These are phyloP conservation scores for Hippocampus zosterae DNA, from an alignment of 2,113 vertebrate genomes.

Conservation along the genomic window DNA sequence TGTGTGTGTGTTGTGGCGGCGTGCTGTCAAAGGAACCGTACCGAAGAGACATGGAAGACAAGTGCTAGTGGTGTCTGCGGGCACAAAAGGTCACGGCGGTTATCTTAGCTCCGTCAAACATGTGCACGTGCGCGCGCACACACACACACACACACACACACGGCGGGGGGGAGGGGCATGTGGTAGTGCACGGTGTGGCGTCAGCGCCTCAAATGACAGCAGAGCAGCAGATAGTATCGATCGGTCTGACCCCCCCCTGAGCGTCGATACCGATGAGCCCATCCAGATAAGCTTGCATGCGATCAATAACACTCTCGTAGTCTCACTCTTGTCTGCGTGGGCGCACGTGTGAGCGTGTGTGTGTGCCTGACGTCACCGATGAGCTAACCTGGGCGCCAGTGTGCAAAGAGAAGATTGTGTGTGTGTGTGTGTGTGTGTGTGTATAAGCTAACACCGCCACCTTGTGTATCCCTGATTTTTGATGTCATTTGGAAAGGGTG, in stretches of 20 bases:
- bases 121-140: background rate
- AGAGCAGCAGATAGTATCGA: slow-evolving; percentile 65
- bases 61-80: background rate
- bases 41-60: slow-evolving; percentile 34
- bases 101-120: background rate
- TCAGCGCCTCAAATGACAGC: slow-evolving; percentile 65
- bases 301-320: slow-evolving; percentile 53
- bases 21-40: slow-evolving; percentile 24
- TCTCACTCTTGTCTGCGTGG: slow-evolving; percentile 6
- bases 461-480: no score
- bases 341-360: background rate
- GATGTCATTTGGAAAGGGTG: no score
- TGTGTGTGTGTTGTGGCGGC: slow-evolving; percentile 18
- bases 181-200: slow-evolving; percentile 28
- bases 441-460: no score
- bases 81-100: slow-evolving; percentile 23
- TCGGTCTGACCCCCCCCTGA: slow-evolving; percentile 58
- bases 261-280: slow-evolving; percentile 64
- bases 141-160: background rate
- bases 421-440: no score
- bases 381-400: background rate
- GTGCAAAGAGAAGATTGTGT: no score
- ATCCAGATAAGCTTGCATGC: slow-evolving; percentile 67
- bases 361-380: background rate
- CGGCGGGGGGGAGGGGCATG: background rate